Base-by-base conservation (phyloP, 2,888 invertebrate genomes). In the Torymus texanus region DNA sequence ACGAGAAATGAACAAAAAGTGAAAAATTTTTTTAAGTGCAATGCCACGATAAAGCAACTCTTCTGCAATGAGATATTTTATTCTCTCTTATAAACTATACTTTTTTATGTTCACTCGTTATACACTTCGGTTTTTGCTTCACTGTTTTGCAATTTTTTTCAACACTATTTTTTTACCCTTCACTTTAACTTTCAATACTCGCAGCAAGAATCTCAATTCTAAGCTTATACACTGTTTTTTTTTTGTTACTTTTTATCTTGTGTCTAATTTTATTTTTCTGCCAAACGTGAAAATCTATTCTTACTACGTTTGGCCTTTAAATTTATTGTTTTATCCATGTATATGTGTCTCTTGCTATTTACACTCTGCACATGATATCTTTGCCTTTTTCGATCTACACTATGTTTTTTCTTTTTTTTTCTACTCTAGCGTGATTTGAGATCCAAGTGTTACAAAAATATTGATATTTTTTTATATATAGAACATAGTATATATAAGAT, bases 111-210 rank as follows among this genome's bases (percentile, higher is more conserved):
- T 51, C 41, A 50, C 53, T 66, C 41, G 50, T 65, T 53, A 70
- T 53, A 70, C 12, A 41, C 53, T 78, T 58, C 63, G 24, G 21
- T 61, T 72, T 72, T 24, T 74, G 73, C 67, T 72, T 78, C 78
- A 75, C 71, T 75, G 67, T 78, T 79, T 79, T 63, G 74, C 73
- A 79, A 80, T 73, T 68, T 68, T 66, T 82, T 74, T 81, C 81
- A 21, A 74, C 79, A 79, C 81, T 81, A 73, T 74, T 21, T 62
- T 72, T 76, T 67, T 41, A 41, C 41, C 65, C 50, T 71, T 65
- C 51, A 55, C 18, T 78, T 56, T 18, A 65, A 53, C 62, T 75
- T 78, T 74, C 21, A 66, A 77, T 68, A 51, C 73, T 77, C n/a
- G 63, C 68, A 75, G 53, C 65, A 66, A 78, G 29, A 63, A 29